A percentile compares a stretch with the other conserved stretches of the same genome.
Evolutionary conservation across 2,797 vertebrate species (phyloP).

Genomic region (Bovichtus diacanthus): DNA sequence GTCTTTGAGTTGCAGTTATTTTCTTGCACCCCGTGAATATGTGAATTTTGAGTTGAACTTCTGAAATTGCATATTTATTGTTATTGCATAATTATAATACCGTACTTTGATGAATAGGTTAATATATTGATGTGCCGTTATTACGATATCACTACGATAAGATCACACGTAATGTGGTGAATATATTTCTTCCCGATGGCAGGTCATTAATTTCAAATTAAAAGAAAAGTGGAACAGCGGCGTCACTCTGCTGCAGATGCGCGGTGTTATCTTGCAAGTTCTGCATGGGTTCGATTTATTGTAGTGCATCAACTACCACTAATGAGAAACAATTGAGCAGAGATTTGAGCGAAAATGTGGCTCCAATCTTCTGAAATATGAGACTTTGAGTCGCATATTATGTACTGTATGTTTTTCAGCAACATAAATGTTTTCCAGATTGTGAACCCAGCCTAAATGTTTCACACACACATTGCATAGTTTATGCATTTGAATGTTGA

Average conservation of each 20-base stretch:
- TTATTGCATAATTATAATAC: conserved; percentile 26
- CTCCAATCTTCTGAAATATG: not conserved
- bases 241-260: conserved; percentile 22
- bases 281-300: conserved; percentile 2
- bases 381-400: not conserved
- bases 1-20: conserved; percentile 7
- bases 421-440: not conserved
- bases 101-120: conserved; percentile 42
- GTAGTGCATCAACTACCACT: not conserved
- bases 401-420: not conserved
- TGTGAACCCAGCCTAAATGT: not conserved
- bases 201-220: conserved; percentile 42
- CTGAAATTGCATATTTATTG: conserved; percentile 33
- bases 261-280: not conserved
- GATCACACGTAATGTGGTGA: conserved; percentile 14
- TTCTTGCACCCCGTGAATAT: conserved; percentile 18
- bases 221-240: conserved; percentile 9
- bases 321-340: not conserved
- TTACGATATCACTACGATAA: not conserved
- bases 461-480: not conserved
- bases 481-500: not conserved
- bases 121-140: conserved; percentile 26
- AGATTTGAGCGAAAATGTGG: not conserved
- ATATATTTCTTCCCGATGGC: conserved; percentile 6
- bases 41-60: not conserved